These are phyloP conservation scores for Aphelinus certus DNA, from an alignment of 1,140 invertebrate species.

Conservation along the genomic window DNA sequence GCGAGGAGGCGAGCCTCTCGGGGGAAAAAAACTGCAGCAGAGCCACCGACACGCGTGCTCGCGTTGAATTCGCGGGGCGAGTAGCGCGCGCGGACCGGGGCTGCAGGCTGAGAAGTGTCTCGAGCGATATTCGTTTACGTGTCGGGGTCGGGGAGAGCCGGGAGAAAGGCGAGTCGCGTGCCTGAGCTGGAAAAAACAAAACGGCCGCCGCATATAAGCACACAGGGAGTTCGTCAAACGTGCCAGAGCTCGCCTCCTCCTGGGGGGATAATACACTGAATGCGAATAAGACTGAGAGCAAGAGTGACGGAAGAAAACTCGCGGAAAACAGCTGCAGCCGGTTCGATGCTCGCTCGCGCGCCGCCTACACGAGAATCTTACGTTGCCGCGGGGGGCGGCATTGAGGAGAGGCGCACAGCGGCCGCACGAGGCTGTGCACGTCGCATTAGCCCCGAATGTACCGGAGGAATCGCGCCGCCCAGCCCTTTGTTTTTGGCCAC, in stretches of 20 bases:
- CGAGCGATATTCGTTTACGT: too few relatives aligned
- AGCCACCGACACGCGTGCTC: too few relatives aligned
- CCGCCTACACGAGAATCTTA: too few relatives aligned
- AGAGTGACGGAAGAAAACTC: slow-evolving; percentile 15
- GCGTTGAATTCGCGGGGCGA: too few relatives aligned
- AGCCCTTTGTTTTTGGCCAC: background rate
- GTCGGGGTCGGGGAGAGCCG: too few relatives aligned
- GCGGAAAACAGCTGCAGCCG: background rate
- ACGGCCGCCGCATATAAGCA: too few relatives aligned
- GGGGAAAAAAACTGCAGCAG: background rate
- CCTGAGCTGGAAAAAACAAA: background rate
- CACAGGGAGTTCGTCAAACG: slow-evolving; percentile 1
- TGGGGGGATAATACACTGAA: slow-evolving; percentile 47
- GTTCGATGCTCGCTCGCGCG: background rate
- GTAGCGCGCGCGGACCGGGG: too few relatives aligned
- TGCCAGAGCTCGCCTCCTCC: background rate
- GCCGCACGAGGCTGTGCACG: slow-evolving; percentile 39
- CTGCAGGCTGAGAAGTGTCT: too few relatives aligned
- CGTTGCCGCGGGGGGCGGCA: too few relatives aligned
- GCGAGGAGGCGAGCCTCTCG: background rate
- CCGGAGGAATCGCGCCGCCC: slow-evolving; percentile 26
- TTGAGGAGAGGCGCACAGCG: too few relatives aligned
- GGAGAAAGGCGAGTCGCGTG: too few relatives aligned
- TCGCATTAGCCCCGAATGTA: slow-evolving; percentile 55
- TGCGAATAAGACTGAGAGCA: slow-evolving; percentile 16